These are phyloP conservation scores for Scartelaos histophorus DNA, from an alignment of 2,113 vertebrate species.

Conservation along the genomic window DNA sequence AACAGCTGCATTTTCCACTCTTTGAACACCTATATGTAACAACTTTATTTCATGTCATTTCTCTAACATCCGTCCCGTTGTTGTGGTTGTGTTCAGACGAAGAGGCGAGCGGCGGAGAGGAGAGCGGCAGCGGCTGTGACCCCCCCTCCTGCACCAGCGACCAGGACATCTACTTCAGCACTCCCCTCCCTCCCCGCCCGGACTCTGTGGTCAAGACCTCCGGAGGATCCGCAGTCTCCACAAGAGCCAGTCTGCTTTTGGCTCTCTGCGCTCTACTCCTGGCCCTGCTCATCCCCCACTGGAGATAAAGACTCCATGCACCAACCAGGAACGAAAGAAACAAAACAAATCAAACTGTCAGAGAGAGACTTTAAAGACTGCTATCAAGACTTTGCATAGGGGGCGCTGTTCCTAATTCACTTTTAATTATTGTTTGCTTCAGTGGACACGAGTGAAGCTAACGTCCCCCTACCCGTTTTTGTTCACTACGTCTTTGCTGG, in stretches of 20 bases:
- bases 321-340: conserved; percentile 17
- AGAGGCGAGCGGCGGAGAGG: conserved; percentile 83
- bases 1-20: too few relatives aligned
- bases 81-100: conserved; percentile 78
- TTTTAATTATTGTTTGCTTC: conserved; percentile 72
- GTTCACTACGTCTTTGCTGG: conserved; percentile 36
- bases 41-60: too few relatives aligned
- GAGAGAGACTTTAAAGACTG: conserved; percentile 71
- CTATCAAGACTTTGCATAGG: conserved; percentile 73
- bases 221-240: conserved; percentile 23
- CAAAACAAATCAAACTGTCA: conserved; percentile 64
- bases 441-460: conserved; percentile 67
- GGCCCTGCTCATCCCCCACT: conserved; percentile 64
- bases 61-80: conserved; percentile 5
- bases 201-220: conserved; percentile 12
- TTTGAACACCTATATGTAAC: background rate
- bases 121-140: conserved; percentile 92
- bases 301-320: conserved; percentile 70
- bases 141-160: conserved; percentile 77
- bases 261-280: conserved; percentile 61
- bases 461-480: conserved; percentile 15
- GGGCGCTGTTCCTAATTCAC: conserved; percentile 76
- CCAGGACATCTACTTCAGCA: conserved; percentile 83
- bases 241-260: conserved; percentile 54
- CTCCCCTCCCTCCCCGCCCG: conserved; percentile 58